These are phyloP conservation scores for Varanus komodoensis DNA, from an alignment of 2,113 vertebrate genomes.

Conservation along the genomic window DNA sequence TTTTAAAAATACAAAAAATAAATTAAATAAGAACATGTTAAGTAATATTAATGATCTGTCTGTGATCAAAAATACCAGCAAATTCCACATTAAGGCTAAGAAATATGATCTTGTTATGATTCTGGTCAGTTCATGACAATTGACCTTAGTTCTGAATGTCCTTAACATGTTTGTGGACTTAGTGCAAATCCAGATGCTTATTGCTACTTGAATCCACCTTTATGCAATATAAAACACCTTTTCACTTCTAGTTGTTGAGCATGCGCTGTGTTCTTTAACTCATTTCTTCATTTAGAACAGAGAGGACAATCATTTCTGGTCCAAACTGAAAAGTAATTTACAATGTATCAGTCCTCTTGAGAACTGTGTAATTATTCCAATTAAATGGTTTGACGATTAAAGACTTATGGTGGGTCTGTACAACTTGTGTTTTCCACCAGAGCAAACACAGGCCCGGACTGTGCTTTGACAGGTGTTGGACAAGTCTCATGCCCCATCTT, in stretches of 20 bases:
- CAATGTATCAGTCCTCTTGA: background rate
- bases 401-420: background rate
- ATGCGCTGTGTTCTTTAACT: constrained; percentile 39
- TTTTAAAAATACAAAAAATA: constrained; percentile 73
- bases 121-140: constrained; percentile 45
- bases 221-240: constrained; percentile 40
- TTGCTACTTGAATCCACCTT: constrained; percentile 57
- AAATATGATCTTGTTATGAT: constrained; percentile 34
- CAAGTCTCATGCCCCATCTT: background rate
- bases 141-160: constrained; percentile 49
- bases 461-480: background rate
- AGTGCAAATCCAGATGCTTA: constrained; percentile 44
- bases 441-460: background rate
- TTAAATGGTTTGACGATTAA: constrained; percentile 12
- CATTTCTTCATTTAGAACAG: constrained; percentile 10
- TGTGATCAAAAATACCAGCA: constrained; percentile 66
- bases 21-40: constrained; percentile 66
- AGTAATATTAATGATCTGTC: constrained; percentile 69
- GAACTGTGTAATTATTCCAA: background rate
- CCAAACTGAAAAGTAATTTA: constrained; percentile 17
- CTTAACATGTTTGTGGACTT: constrained; percentile 39
- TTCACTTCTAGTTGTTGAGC: constrained; percentile 48
- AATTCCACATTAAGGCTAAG: constrained; percentile 66
- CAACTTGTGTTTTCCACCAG: background rate
- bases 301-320: background rate